Evolutionary conservation across 1,140 invertebrate genomes (phyloP).

Genomic region (Zaprionus camerounensis): DNA sequence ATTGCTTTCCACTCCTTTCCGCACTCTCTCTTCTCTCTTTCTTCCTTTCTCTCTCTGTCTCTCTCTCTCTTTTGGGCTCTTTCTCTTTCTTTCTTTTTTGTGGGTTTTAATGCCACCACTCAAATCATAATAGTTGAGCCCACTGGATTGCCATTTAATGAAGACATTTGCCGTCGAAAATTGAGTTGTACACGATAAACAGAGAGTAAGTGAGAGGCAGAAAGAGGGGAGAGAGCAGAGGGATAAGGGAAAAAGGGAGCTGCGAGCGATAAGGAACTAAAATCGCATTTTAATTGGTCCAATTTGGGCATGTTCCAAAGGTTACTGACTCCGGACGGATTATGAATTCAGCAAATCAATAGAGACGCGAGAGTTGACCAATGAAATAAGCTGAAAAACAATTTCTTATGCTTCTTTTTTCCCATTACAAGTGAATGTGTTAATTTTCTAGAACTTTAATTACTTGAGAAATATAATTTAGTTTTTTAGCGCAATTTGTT

Average conservation of each 20-base stretch:
- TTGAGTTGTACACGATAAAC: conserved; percentile 59
- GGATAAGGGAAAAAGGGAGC: not conserved
- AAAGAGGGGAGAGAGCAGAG: not conserved
- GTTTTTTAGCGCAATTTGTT: too few relatives aligned
- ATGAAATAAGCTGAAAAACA: not conserved
- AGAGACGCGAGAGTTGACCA: too few relatives aligned
- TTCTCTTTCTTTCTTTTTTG: conserved; percentile 11
- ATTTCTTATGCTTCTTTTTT: not conserved
- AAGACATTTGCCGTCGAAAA: conserved; percentile 70
- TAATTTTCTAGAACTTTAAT: too few relatives aligned
- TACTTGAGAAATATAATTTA: too few relatives aligned
- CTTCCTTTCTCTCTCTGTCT: not conserved
- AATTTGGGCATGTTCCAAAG: conserved; percentile 7
- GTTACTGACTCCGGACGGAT: conserved; percentile 22
- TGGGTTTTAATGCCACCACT: conserved; percentile 15
- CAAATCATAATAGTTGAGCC: conserved; percentile 28
- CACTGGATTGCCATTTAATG: conserved; percentile 52
- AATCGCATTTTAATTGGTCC: conserved; percentile 36
- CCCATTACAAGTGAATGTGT: not conserved
- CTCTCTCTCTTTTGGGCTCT: not conserved
- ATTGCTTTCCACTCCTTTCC: conserved; percentile 14
- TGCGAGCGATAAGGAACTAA: conserved; percentile 27
- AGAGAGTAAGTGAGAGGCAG: not conserved
- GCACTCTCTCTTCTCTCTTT: not conserved
- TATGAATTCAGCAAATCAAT: not conserved